phyloP scores from a whole-genome alignment of 1,140 invertebrate species.

The Sipha flava region DNA sequence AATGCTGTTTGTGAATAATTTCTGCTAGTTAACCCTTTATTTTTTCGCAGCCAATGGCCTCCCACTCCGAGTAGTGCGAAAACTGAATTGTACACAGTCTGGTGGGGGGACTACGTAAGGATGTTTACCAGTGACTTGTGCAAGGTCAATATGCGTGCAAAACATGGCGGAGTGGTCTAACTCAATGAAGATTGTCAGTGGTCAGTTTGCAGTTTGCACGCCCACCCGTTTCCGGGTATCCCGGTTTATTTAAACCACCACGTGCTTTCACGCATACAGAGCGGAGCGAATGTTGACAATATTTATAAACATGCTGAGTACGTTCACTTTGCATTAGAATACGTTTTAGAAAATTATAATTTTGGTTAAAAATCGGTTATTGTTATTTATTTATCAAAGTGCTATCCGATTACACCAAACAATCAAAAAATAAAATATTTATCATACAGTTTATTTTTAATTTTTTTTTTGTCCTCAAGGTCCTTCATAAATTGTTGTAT shows the following conservation, averaged over 20 bases:
- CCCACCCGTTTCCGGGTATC: slow-evolving; percentile 1
- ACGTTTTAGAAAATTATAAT: no score
- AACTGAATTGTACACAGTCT: not conserved
- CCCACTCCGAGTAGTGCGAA: slow-evolving; percentile 18
- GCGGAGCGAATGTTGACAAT: not conserved
- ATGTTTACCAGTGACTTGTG: not conserved
- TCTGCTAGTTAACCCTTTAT: slow-evolving; percentile 28
- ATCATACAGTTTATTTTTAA: no score
- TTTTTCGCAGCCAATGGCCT: not conserved
- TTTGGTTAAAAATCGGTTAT: no score
- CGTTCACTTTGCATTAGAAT: no score
- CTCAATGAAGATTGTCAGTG: not conserved
- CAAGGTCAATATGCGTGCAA: slow-evolving; percentile 22
- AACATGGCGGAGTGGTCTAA: slow-evolving; percentile 4
- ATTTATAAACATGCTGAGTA: not conserved
- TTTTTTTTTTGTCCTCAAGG: no score
- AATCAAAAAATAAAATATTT: no score
- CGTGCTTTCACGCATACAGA: slow-evolving; percentile 3
- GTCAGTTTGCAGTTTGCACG: slow-evolving; percentile 23
- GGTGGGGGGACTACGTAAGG: slow-evolving; percentile 2
- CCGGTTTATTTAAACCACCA: not conserved
- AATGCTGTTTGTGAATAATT: slow-evolving; percentile 26
- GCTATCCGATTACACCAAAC: no score
- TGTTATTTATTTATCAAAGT: no score
- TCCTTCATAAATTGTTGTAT: no score